phyloP scores from a whole-genome alignment of 1,140 invertebrate genomes.

The Sesamia nonagrioides region DNA sequence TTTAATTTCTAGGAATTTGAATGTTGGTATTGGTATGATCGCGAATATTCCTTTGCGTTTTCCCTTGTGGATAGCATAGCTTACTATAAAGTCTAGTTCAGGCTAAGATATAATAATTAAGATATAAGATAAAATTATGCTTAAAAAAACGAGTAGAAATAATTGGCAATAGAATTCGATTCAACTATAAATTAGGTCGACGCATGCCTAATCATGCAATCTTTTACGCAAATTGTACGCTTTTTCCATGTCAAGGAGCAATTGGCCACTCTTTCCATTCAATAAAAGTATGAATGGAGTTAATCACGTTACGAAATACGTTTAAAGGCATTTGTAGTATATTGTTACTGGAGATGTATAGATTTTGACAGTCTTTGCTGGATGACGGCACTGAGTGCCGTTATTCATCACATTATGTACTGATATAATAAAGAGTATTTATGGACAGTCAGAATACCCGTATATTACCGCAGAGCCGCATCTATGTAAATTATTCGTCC shows the following conservation, averaged over 20 bases:
- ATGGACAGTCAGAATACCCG: neutral
- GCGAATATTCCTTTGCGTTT: neutral
- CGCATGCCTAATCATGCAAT: constrained; percentile 22
- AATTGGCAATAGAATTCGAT: neutral
- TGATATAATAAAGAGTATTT: neutral
- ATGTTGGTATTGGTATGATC: neutral
- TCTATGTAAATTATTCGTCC: no score
- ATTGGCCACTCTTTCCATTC: constrained; percentile 34
- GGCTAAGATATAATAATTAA: no score
- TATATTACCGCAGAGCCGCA: neutral
- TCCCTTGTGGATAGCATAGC: neutral
- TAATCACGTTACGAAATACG: constrained; percentile 21
- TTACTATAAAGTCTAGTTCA: neutral
- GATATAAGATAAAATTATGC: no score
- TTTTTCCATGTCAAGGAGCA: constrained; percentile 26
- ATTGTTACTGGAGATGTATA: no score
- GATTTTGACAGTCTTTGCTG: no score
- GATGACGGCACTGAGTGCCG: no score
- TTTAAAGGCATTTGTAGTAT: neutral
- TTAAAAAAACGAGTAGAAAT: neutral
- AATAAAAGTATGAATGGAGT: constrained; percentile 16
- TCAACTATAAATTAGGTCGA: neutral
- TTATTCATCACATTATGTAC: no score
- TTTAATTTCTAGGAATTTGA: constrained; percentile 9
- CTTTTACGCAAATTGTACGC: constrained; percentile 28